Conservation (phyloP, 2,113 vertebrate genomes). For the Etheostoma cragini region DNA sequence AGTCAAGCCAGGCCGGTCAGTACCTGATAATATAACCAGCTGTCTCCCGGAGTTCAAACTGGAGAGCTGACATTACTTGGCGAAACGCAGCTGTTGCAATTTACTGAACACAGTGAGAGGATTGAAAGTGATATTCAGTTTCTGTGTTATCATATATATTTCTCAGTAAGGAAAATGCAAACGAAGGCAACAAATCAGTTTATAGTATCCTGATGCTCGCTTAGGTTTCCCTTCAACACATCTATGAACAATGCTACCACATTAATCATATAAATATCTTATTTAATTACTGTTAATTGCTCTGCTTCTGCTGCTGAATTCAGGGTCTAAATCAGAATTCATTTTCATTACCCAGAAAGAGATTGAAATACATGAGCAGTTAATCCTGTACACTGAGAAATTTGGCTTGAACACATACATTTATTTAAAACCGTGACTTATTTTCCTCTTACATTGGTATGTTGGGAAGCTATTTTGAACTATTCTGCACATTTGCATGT, state of each 20-base stretch:
- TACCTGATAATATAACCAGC: neutral
- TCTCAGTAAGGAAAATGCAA: neutral
- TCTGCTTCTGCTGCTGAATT: neutral
- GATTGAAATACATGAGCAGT: no score
- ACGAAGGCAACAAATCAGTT: neutral
- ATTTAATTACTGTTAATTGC: neutral
- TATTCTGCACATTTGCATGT: neutral
- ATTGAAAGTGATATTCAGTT: neutral
- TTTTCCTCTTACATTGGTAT: neutral
- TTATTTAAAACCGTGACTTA: neutral
- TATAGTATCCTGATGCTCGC: neutral
- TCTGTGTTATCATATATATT: neutral
- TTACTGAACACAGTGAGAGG: neutral
- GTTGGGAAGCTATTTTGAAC: neutral
- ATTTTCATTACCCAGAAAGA: neutral
- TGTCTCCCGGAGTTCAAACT: neutral
- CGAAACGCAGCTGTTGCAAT: neutral
- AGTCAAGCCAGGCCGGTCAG: neutral
- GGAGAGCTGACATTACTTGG: neutral
- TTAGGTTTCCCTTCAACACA: neutral
- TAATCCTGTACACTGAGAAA: neutral
- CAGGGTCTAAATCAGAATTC: neutral
- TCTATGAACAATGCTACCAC: neutral
- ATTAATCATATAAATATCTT: neutral
- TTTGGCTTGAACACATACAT: neutral